Base-by-base conservation (phyloP, 2,888 invertebrate genomes). In the Cepaea hortensis region DNA sequence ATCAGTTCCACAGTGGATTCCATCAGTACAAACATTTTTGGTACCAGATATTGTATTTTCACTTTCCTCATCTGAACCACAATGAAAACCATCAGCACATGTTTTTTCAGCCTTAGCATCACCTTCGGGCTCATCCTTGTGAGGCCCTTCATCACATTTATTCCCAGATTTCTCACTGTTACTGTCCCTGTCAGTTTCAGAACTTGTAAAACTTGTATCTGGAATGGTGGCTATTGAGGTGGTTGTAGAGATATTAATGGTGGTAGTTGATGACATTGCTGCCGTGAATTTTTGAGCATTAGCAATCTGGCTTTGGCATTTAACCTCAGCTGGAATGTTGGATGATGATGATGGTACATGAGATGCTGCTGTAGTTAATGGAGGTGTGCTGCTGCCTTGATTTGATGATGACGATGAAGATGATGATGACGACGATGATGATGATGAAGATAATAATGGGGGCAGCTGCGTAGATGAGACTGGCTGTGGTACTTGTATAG, bases 11-110 rank as follows among this genome's bases (percentile, higher is more conserved):
- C 88, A 88, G 68, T 89, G 88, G 23, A 89, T 87, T 48, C 88
- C 87, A 89, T 89, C 89, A 61, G 73, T 80, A 85, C 89, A 88
- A 11, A 73, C 84, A 86, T 83, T 80, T 55, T 81, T 81, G 11
- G 48, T 13, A 68, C 11, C 55, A 70, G 70, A 84, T 48, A 18
- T 46, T 18, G 18, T 68, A 70, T 55, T 84, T 50, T 88, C 88
- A 65, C 86, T 83, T 85, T 89, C 89, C 87, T 89, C 88, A 87
- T 89, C 89, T 72, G 90, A 90, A 0, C 90, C 91, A 90, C 90
- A 90, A 50, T 90, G 90, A 75, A 90, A 87, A 68, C 90, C 90
- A 90, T 90, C 91, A 46, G 84, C 86, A 88, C 90, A 88, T 5
- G 80, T 80, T 77, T 87, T 87, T 65, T 75, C 87, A 20, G 65